These are phyloP conservation scores for Rostratula benghalensis DNA, from an alignment of 2,113 vertebrate genomes.

Conservation along the genomic window DNA sequence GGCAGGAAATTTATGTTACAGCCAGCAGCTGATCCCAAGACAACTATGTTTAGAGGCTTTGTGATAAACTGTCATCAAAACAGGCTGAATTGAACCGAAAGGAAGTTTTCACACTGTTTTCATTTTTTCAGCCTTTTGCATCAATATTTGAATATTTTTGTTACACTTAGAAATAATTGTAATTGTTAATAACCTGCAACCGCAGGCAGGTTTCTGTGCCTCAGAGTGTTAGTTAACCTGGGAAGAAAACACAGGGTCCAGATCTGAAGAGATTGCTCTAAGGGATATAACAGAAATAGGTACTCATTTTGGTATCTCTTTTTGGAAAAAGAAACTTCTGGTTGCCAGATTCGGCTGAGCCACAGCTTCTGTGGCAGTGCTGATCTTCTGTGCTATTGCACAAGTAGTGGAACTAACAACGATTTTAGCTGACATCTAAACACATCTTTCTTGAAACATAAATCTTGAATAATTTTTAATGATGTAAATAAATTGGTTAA, in stretches of 20 bases:
- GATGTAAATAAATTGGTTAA: not conserved
- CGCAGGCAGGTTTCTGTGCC: not conserved
- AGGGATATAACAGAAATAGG: not conserved
- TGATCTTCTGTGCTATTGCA: not conserved
- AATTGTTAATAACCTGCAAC: not conserved
- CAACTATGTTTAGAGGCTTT: not conserved
- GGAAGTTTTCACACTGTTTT: not conserved
- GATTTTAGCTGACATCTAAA: not conserved
- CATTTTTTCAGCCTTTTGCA: not conserved
- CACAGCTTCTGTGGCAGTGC: not conserved
- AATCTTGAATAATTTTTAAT: not conserved
- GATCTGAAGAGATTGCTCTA: not conserved
- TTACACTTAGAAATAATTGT: not conserved
- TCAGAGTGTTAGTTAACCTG: not conserved
- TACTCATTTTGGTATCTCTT: not conserved
- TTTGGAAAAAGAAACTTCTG: not conserved
- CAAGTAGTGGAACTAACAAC: not conserved
- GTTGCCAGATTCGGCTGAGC: not conserved
- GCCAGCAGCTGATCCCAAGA: not conserved
- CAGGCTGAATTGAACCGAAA: not conserved
- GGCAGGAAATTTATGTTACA: not conserved
- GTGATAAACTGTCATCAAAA: not conserved
- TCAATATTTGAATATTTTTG: not conserved
- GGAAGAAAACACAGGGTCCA: not conserved
- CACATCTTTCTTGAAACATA: not conserved